Conservation (phyloP, 2,888 invertebrate genomes). For the Caenorhabditis becei region DNA sequence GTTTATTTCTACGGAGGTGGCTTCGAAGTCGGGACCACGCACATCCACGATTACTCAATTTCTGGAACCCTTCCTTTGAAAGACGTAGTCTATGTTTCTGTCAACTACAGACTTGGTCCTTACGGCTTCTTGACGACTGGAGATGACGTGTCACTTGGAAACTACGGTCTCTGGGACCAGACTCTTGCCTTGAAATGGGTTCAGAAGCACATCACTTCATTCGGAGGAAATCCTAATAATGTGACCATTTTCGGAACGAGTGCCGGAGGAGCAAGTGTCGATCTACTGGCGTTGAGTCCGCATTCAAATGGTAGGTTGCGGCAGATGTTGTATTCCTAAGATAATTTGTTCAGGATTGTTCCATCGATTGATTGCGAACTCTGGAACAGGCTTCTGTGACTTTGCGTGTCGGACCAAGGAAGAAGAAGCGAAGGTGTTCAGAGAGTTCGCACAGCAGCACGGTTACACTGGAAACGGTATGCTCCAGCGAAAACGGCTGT, state of each 20-base stretch:
- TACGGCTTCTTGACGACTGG: slow-evolving; percentile 71
- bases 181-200: slow-evolving; percentile 77
- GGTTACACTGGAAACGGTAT: slow-evolving; percentile 45
- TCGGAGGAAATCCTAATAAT: slow-evolving; percentile 76
- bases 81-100: slow-evolving; percentile 73
- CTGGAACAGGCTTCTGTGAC: slow-evolving; percentile 61
- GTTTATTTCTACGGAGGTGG: slow-evolving; percentile 71
- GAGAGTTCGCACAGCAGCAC: slow-evolving; percentile 55
- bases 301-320: slow-evolving; percentile 69
- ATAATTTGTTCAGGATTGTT: slow-evolving; percentile 33
- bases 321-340: too few relatives aligned
- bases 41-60: slow-evolving; percentile 47
- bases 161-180: slow-evolving; percentile 79
- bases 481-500: background rate
- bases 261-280: slow-evolving; percentile 72
- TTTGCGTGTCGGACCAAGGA: slow-evolving; percentile 52
- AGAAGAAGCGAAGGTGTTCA: slow-evolving; percentile 30
- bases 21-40: slow-evolving; percentile 58
- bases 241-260: slow-evolving; percentile 79
- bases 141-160: slow-evolving; percentile 62
- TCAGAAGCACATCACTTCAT: slow-evolving; percentile 74
- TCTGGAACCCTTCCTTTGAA: slow-evolving; percentile 71
- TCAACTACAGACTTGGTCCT: slow-evolving; percentile 75
- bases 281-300: slow-evolving; percentile 68
- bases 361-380: slow-evolving; percentile 27